A percentile compares a stretch with the other conserved stretches of the same genome.
phyloP scores from a whole-genome alignment of 2,888 invertebrate species.

The Chalcosyrphus nemorum region DNA sequence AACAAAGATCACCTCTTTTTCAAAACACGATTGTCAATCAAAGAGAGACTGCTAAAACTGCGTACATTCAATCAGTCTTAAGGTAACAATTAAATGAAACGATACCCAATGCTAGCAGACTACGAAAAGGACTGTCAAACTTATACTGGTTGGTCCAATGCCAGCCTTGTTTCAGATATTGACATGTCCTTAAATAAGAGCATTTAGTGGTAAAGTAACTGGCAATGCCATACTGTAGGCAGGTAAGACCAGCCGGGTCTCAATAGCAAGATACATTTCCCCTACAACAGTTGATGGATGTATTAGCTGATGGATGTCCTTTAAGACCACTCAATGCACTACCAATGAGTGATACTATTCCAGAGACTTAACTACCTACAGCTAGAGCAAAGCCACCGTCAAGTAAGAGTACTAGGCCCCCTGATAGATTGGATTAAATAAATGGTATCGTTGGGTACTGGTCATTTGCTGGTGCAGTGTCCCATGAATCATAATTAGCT shows the following conservation, averaged over 20 bases:
- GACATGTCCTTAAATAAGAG: constrained; percentile 93
- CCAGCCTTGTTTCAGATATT: constrained; percentile 91
- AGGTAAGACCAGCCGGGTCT: constrained; percentile 93
- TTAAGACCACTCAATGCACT: constrained; percentile 86
- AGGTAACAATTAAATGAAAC: too few species aligned
- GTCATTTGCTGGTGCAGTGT: constrained; percentile 83
- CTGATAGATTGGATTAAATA: constrained; percentile 92
- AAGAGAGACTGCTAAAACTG: too few species aligned
- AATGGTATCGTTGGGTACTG: constrained; percentile 85
- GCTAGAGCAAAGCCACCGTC: constrained; percentile 97
- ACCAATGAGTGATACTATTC: constrained; percentile 90
- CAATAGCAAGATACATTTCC: constrained; percentile 88
- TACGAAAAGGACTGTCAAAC: constrained; percentile 87
- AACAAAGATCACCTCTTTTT: too few species aligned
- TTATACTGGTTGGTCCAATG: constrained; percentile 89
- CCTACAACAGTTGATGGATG: constrained; percentile 92
- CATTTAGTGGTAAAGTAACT: constrained; percentile 97
- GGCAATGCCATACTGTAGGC: constrained; percentile 97
- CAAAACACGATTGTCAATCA: too few species aligned
- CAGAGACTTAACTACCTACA: constrained; percentile 91
- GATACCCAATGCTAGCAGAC: constrained; percentile 89
- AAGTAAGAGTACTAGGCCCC: constrained; percentile 93
- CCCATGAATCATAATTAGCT: constrained; percentile 88
- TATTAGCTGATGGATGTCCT: constrained; percentile 85
- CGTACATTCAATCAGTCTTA: too few species aligned